Evolutionary conservation across 1,140 invertebrate genomes (phyloP), one percentile per base, ranked within the genome.

Genomic region (Odontomachus brunneus): DNA sequence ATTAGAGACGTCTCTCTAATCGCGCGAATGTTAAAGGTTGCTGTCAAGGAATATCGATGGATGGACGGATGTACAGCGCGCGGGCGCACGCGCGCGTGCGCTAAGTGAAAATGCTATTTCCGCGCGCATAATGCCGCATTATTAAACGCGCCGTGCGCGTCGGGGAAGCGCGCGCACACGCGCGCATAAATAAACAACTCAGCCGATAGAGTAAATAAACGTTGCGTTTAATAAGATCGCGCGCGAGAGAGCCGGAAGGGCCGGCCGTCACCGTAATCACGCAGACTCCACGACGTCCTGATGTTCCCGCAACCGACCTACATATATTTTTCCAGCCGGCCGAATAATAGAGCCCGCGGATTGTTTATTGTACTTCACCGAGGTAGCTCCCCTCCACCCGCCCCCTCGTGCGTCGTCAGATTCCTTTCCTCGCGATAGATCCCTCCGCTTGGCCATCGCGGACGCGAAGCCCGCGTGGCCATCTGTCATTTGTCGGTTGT

Each of bases 401-500:
- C 9, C 22, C 26, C n/a, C 63, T 69, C 14, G 24, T 49, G 48
- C 17, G 49, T 29, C 65, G 49, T 67, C 67, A 57, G 49, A 69
- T 78, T 78, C 75, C 63, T 57, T 48, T 69, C 51, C 75, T 48
- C 65, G 44, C 38, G 38, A 44, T 44, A 44, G 38, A 44, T 44
- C 38, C 38, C 38, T 44, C 3, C 38, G 38, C 38, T 44, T 11
- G 38, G 38, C 65, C 33, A 38, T 44, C 66, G 63, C 66, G 33
- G 49, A 73, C 29, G 29, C 29, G 29, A 66, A 66, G 24, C 24
- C 83, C 29, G 2, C 38, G 53, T 71, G 78, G 57, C 83, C 83
- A 84, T 63, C 83, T 84, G 83, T 65, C 78, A 81, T 72, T 65
- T 72, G 74, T 53, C 74, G 65, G 75, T 59, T 69, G 65, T 71